Percentiles rank a stretch among this genome's conserved stretches.
Evolutionary conservation across 2,797 vertebrate species (phyloP).

Genomic region (Vespertilio murinus): DNA sequence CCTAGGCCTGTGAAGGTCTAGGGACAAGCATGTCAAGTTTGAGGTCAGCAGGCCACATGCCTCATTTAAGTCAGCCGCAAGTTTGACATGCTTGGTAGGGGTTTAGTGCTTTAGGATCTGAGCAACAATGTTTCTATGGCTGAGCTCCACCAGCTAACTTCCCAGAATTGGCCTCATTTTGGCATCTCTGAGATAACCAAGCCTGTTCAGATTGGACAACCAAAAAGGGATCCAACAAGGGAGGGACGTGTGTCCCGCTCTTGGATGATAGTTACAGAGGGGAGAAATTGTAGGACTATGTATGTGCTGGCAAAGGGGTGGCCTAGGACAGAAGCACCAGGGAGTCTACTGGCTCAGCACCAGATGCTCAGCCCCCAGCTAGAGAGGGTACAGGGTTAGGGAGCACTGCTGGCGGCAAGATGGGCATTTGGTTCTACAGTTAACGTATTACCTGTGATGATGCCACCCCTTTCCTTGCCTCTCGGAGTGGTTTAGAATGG

Average conservation of each 20-base stretch:
- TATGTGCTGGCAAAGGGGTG: not conserved
- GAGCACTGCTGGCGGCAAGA: slow-evolving; percentile 46
- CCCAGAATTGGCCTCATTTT: slow-evolving; percentile 16
- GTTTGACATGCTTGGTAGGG: too few relatives aligned
- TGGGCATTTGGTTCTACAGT: slow-evolving; percentile 39
- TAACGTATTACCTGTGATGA: slow-evolving; percentile 1
- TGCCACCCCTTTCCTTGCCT: not conserved
- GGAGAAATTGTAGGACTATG: not conserved
- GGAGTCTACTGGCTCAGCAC: slow-evolving; percentile 63
- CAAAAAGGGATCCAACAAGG: not conserved
- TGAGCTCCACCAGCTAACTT: not conserved
- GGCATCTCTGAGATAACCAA: slow-evolving; percentile 41
- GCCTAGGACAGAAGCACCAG: slow-evolving; percentile 61
- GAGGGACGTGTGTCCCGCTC: not conserved
- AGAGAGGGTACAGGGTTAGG: not conserved
- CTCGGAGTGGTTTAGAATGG: not conserved
- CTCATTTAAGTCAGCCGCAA: too few relatives aligned
- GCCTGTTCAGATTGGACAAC: not conserved
- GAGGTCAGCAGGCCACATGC: too few relatives aligned
- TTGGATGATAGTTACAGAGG: not conserved
- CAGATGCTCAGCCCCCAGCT: slow-evolving; percentile 21
- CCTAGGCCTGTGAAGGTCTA: not conserved
- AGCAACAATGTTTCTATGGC: not conserved
- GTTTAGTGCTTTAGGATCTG: not conserved
- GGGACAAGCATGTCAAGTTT: too few relatives aligned